Percentiles rank a stretch among this genome's conserved stretches.
Conservation (phyloP, 2,888 invertebrate species). For the Polymixis lichenea region DNA sequence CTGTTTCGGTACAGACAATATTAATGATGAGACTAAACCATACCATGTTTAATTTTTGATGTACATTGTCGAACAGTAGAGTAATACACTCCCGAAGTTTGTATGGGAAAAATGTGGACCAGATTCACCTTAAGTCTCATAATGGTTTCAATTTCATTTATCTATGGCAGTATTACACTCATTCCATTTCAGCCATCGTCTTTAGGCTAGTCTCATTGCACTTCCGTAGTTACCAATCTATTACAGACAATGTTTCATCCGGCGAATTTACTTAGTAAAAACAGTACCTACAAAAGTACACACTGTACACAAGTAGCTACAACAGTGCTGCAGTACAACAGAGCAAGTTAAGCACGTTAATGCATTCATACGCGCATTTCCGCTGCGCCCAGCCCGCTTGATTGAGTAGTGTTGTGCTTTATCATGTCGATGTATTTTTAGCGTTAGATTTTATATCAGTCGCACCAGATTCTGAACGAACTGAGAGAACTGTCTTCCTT, state of each 20-base stretch:
- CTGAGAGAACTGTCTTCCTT: neutral
- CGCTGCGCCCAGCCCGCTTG: constrained; percentile 72
- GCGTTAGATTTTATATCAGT: neutral
- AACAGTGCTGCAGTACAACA: constrained; percentile 9
- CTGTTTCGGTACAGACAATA: too few relatives aligned
- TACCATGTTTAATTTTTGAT: too few relatives aligned
- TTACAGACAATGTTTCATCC: constrained; percentile 16
- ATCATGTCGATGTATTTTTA: constrained; percentile 1
- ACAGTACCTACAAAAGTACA: constrained; percentile 6
- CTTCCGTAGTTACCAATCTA: neutral
- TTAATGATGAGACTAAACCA: too few relatives aligned
- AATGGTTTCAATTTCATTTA: neutral
- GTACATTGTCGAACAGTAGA: too few relatives aligned
- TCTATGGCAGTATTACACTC: neutral
- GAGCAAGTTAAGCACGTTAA: constrained; percentile 70
- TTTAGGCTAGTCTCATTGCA: neutral
- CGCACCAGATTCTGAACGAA: neutral
- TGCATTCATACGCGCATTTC: constrained; percentile 82
- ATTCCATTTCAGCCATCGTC: neutral
- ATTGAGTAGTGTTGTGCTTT: constrained; percentile 72
- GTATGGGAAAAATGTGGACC: too few relatives aligned
- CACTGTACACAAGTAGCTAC: constrained; percentile 3
- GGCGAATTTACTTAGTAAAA: neutral
- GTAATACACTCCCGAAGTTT: too few relatives aligned
- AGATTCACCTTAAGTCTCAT: too few relatives aligned